Percentiles rank a stretch among this genome's conserved stretches.
Evolutionary conservation across 2,113 vertebrate genomes (phyloP).

Genomic region (Calypte anna): DNA sequence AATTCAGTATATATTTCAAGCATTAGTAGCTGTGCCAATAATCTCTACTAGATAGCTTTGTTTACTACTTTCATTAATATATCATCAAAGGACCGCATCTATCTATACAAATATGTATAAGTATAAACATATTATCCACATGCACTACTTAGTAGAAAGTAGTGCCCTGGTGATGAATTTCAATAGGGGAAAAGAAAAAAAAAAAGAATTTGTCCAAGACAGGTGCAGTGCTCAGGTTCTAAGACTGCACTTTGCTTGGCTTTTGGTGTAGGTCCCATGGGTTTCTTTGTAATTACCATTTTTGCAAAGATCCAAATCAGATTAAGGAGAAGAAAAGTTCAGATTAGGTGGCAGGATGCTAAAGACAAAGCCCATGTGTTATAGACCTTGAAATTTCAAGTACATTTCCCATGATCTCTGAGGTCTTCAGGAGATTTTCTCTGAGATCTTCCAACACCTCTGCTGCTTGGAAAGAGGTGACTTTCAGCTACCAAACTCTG

Average conservation of each 20-base stretch:
- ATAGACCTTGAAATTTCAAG: not conserved
- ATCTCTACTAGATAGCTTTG: not conserved
- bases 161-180: not conserved
- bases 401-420: slow-evolving; percentile 3
- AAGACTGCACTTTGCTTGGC: not conserved
- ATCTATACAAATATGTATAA: not conserved
- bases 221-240: not conserved
- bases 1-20: not conserved
- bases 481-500: slow-evolving; percentile 19
- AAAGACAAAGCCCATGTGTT: not conserved
- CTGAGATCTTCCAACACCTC: not conserved
- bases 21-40: not conserved
- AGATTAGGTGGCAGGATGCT: not conserved
- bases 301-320: not conserved
- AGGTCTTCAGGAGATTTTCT: not conserved
- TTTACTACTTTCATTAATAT: not conserved
- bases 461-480: not conserved
- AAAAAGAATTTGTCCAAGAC: not conserved
- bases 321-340: not conserved
- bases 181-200: not conserved
- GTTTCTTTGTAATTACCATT: not conserved
- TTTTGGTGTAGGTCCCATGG: not conserved
- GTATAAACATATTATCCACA: not conserved
- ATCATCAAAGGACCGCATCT: not conserved
- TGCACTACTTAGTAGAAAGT: not conserved